phyloP scores from a whole-genome alignment of 2,888 invertebrate genomes.

The Andricus curvator region DNA sequence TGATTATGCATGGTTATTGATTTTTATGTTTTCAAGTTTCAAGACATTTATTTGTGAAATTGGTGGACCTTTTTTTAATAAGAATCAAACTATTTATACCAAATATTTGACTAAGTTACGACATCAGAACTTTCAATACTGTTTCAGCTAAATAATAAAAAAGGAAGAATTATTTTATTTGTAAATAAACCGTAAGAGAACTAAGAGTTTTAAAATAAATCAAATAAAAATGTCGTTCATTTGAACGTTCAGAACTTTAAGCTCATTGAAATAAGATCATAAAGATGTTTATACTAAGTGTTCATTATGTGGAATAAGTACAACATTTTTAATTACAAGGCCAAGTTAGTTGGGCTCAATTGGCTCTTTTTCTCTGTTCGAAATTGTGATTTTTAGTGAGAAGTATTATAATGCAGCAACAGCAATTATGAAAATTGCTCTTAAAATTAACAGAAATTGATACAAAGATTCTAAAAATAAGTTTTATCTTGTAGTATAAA shows the following conservation, averaged over 20 bases:
- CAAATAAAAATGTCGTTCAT: neutral
- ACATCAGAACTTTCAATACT: too few relatives aligned
- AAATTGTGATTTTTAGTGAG: slow-evolving; percentile 4
- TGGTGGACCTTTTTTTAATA: too few relatives aligned
- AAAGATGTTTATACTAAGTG: slow-evolving; percentile 37
- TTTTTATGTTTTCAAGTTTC: too few relatives aligned
- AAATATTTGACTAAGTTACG: too few relatives aligned
- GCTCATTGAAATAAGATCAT: slow-evolving; percentile 18
- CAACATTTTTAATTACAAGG: slow-evolving; percentile 22
- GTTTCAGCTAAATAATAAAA: neutral
- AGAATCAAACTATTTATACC: too few relatives aligned
- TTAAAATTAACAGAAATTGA: neutral
- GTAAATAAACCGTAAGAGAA: neutral
- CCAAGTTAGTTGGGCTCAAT: slow-evolving; percentile 1
- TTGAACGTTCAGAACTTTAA: neutral
- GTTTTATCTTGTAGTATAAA: slow-evolving; percentile 37
- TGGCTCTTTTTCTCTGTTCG: neutral
- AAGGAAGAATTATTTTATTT: neutral
- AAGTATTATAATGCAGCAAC: slow-evolving; percentile 19
- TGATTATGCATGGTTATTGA: too few relatives aligned
- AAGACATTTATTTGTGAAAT: too few relatives aligned
- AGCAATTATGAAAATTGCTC: slow-evolving; percentile 21
- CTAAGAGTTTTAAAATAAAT: neutral
- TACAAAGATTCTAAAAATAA: neutral
- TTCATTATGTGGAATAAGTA: slow-evolving; percentile 15